Base-by-base conservation (phyloP, 2,888 invertebrate species). In the Meghimatium bilineatum region DNA sequence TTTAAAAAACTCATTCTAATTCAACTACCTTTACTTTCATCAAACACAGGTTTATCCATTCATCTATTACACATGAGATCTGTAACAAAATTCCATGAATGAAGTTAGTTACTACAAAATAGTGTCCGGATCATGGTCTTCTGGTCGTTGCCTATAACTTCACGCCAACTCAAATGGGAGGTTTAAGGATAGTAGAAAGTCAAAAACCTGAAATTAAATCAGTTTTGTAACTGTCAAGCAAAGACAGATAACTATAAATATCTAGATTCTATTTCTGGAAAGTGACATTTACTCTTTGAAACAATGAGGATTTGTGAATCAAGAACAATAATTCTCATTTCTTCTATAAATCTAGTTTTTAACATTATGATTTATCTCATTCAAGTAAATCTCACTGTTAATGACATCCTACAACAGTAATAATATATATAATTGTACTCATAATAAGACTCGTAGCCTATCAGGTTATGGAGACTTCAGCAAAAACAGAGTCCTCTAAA, bases 191-290 rank as follows among this genome's bases (percentile, higher is more conserved):
- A 72, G 49, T 72, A 72, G 44, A 72, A 72, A 44, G 44, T 44
- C n/a, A 72, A 49, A 72, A 72, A 72, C 72, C 72, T 72, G 72
- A 72, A 72, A 72, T n/a, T 1, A 72, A 29, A 66, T 20, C 29
- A 66, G 32, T 72, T 72, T 49, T 3, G 8, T 38, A 69, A 69
- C 1, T 38, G 23, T 38, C 20, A 1, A 36, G 36, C 36, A 63
- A 26, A n/a, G 3, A 56, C 56, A 56, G 23, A 56, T 23, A 56
- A 56, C 56, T 23, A 20, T 56, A 56, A 56, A 56, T 20, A 56
- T 56, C 3, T 56, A 10, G 10, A 10, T 56, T 56, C 23, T 56
- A 23, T 56, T 56, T 56, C 56, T 56, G 56, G 23, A 20, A 56
- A 20, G 3, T 56, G 56, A 23, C 23, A 56, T 23, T 56, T 10